Conservation (phyloP, 2,113 vertebrate genomes). For the Charadrius vociferus region DNA sequence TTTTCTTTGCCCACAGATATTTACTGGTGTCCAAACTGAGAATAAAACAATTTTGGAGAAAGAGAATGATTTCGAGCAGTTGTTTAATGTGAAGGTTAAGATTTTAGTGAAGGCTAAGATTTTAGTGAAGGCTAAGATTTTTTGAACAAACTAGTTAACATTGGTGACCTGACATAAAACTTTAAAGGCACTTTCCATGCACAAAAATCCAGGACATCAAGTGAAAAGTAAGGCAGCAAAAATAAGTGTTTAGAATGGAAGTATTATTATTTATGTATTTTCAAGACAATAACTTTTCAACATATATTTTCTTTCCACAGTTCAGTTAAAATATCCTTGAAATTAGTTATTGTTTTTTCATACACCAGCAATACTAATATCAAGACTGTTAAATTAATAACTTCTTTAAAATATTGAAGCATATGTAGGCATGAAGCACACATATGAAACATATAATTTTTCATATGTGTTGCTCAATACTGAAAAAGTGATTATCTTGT, state of each 20-base stretch:
- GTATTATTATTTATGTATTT: background rate
- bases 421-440: background rate
- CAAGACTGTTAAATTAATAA: background rate
- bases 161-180: background rate
- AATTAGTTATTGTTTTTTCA: background rate
- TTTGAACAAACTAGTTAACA: background rate
- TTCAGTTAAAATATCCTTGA: background rate
- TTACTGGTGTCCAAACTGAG: background rate
- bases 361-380: background rate
- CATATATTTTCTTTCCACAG: background rate
- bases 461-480: background rate
- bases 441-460: background rate
- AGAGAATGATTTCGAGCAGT: background rate
- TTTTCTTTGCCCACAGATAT: background rate
- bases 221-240: background rate
- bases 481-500: background rate
- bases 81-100: background rate
- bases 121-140: background rate
- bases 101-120: background rate
- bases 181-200: background rate
- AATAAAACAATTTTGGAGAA: background rate
- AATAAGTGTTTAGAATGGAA: background rate
- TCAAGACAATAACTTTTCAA: background rate
- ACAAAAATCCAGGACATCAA: background rate
- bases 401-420: background rate